Conservation (phyloP, 2,113 vertebrate genomes). For the Misgurnus anguillicaudatus region DNA sequence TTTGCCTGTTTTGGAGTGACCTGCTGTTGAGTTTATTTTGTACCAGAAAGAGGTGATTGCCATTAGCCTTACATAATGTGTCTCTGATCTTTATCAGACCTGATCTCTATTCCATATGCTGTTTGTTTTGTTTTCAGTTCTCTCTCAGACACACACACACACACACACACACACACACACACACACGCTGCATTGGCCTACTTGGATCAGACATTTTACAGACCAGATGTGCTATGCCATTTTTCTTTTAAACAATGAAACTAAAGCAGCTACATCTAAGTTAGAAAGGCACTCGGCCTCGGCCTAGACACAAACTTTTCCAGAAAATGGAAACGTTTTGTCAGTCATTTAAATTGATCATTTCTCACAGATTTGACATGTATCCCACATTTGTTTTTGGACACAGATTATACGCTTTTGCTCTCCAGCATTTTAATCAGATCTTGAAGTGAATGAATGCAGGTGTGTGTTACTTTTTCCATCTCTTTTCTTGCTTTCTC, state of each 20-base stretch:
- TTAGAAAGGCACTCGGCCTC: too few species aligned
- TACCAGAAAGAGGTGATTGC: slow-evolving; percentile 65
- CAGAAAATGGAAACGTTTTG: too few species aligned
- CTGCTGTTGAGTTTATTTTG: slow-evolving; percentile 51
- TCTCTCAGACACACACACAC: slow-evolving; percentile 43
- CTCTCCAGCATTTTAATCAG: slow-evolving; percentile 46
- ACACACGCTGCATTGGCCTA: slow-evolving; percentile 21
- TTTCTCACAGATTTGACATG: slow-evolving; percentile 4
- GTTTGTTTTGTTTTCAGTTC: slow-evolving; percentile 50
- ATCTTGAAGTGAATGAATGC: slow-evolving; percentile 48
- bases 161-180: slow-evolving; percentile 21
- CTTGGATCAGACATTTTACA: slow-evolving; percentile 25
- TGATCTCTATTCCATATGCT: slow-evolving; percentile 69
- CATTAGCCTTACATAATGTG: slow-evolving; percentile 64
- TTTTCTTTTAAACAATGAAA: background rate
- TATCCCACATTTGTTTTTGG: slow-evolving; percentile 28
- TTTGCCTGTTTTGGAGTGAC: slow-evolving; percentile 37
- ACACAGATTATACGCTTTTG: slow-evolving; percentile 15
- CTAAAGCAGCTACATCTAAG: background rate
- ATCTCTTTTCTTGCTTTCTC: slow-evolving; percentile 17
- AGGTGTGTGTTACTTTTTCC: slow-evolving; percentile 46
- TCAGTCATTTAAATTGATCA: background rate
- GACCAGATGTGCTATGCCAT: background rate
- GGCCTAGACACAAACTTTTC: too few species aligned
- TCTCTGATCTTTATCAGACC: slow-evolving; percentile 66